A percentile compares a stretch with the other conserved stretches of the same genome.
Conservation (phyloP, 2,888 invertebrate species). For the Heteromyza rotundicornis region DNA sequence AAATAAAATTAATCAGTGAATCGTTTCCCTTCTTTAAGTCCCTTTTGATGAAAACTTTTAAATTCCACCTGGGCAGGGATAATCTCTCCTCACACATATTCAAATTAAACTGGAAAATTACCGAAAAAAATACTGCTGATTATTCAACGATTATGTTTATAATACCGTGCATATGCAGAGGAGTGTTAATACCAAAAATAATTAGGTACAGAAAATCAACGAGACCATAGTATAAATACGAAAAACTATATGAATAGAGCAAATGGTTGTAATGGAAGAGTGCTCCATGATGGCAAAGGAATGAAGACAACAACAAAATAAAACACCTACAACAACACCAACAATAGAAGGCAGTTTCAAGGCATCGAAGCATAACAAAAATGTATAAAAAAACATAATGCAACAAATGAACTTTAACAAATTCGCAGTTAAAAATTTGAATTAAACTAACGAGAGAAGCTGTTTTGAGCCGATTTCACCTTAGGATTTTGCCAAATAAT, state of each 20-base stretch:
- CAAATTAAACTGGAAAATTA: too few species aligned
- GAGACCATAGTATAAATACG: too few species aligned
- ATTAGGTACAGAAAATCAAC: too few species aligned
- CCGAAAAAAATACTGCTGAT: not conserved
- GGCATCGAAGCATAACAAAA: constrained; percentile 18
- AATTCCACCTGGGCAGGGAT: too few species aligned
- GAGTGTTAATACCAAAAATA: not conserved
- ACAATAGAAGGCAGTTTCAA: not conserved
- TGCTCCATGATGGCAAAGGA: not conserved
- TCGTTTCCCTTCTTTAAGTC: too few species aligned
- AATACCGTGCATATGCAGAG: not conserved
- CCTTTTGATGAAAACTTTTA: too few species aligned
- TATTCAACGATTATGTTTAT: not conserved
- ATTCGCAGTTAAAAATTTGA: constrained; percentile 4
- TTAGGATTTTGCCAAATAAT: constrained; percentile 16
- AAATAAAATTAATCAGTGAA: not conserved
- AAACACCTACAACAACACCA: not conserved
- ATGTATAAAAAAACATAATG: constrained; percentile 17
- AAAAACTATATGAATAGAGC: not conserved
- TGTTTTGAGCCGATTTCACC: constrained; percentile 12
- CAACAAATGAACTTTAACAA: constrained; percentile 23
- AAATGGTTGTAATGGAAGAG: not conserved
- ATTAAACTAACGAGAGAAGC: not conserved
- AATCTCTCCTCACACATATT: too few species aligned
- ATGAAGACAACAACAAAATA: constrained; percentile 10